Evolutionary conservation across 2,797 vertebrate genomes (phyloP).

Genomic region (Melanotaenia pygmaea): DNA sequence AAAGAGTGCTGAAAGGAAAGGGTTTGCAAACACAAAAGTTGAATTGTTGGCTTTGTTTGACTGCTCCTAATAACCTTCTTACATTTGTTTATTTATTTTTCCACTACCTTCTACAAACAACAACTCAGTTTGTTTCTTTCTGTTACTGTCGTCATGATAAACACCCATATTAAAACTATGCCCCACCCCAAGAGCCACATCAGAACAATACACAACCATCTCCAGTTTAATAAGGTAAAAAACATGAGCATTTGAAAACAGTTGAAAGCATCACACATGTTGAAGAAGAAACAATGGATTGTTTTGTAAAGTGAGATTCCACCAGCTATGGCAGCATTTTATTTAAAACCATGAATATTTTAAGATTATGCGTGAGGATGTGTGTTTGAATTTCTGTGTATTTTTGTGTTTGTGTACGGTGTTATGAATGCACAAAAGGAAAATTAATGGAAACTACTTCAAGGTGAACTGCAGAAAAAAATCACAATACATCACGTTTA

Average conservation of each 20-base stretch:
- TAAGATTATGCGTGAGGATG: slow-evolving; percentile 28
- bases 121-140: slow-evolving; percentile 53
- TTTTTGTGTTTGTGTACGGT: slow-evolving; percentile 38
- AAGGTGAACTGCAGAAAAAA: slow-evolving; percentile 73
- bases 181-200: slow-evolving; percentile 69
- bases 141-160: slow-evolving; percentile 48
- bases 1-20: slow-evolving; percentile 47
- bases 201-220: slow-evolving; percentile 74
- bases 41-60: slow-evolving; percentile 34
- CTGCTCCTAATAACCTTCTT: slow-evolving; percentile 54
- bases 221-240: slow-evolving; percentile 58
- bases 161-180: slow-evolving; percentile 52
- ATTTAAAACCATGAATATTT: slow-evolving; percentile 20
- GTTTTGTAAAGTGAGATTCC: slow-evolving; percentile 41
- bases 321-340: slow-evolving; percentile 33
- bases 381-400: slow-evolving; percentile 36
- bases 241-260: slow-evolving; percentile 63
- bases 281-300: slow-evolving; percentile 42
- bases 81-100: slow-evolving; percentile 71
- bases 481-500: slow-evolving; percentile 75
- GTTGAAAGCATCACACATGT: slow-evolving; percentile 49
- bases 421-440: slow-evolving; percentile 59
- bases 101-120: slow-evolving; percentile 72
- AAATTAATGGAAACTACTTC: slow-evolving; percentile 63
- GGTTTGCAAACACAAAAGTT: slow-evolving; percentile 26